phyloP scores from a whole-genome alignment of 2,113 vertebrate species.

The Perca fluviatilis region DNA sequence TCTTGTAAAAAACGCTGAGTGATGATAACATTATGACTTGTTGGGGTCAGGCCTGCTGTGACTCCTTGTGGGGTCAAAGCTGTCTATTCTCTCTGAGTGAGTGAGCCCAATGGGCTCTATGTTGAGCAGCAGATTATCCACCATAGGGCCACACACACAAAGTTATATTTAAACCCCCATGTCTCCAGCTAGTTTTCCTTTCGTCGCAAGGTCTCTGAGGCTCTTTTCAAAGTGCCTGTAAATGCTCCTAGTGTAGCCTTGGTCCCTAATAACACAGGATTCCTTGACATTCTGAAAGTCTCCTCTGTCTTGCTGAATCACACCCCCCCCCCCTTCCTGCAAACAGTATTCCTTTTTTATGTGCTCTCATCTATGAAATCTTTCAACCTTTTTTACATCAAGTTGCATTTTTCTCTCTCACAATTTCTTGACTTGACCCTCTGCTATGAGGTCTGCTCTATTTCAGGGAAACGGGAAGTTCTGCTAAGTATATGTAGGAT shows the following conservation, averaged over 20 bases:
- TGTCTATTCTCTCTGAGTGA: neutral
- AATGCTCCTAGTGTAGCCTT: slow-evolving; percentile 63
- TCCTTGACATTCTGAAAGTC: slow-evolving; percentile 59
- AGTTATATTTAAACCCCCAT: slow-evolving; percentile 55
- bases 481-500: neutral
- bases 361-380: slow-evolving; percentile 36
- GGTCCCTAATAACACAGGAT: slow-evolving; percentile 45
- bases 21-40: slow-evolving; percentile 40
- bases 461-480: neutral
- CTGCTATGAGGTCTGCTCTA: neutral
- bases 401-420: neutral
- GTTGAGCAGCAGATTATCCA: slow-evolving; percentile 26
- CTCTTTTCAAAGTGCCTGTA: slow-evolving; percentile 72
- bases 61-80: slow-evolving; percentile 55
- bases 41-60: slow-evolving; percentile 2
- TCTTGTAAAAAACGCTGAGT: slow-evolving; percentile 47
- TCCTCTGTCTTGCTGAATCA: slow-evolving; percentile 21
- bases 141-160: slow-evolving; percentile 70
- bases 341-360: slow-evolving; percentile 18
- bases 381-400: neutral
- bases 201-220: slow-evolving; percentile 58
- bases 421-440: neutral
- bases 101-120: neutral
- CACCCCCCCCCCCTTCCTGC: neutral
- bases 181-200: slow-evolving; percentile 69